These are phyloP conservation scores for Manacus vitellinus DNA, from an alignment of 2,113 vertebrate genomes.

Conservation along the genomic window DNA sequence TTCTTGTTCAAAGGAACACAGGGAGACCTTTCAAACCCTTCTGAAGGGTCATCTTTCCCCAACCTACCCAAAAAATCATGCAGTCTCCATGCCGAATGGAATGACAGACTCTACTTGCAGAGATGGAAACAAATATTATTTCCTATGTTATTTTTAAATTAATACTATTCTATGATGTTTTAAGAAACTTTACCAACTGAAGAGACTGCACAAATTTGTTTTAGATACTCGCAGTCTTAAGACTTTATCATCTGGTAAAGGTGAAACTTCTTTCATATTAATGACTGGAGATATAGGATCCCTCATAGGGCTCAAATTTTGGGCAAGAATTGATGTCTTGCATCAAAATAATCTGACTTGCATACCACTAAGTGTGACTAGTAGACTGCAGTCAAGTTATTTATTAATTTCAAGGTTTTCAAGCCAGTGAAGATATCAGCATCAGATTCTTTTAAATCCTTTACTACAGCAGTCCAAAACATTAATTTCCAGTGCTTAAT, in stretches of 20 bases:
- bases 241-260: background rate
- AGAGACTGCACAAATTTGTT: background rate
- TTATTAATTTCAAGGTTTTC: background rate
- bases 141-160: background rate
- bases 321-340: background rate
- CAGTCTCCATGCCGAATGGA: background rate
- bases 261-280: background rate
- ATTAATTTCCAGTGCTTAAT: background rate
- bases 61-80: background rate
- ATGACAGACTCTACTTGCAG: background rate
- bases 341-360: background rate
- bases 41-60: background rate
- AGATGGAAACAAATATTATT: background rate
- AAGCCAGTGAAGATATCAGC: background rate
- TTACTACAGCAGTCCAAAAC: background rate
- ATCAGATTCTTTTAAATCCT: background rate
- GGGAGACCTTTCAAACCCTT: background rate
- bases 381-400: background rate
- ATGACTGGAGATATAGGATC: background rate
- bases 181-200: background rate
- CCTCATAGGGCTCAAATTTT: background rate
- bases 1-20: background rate
- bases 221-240: background rate
- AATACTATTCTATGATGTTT: background rate
- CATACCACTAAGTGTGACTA: background rate